Conservation (phyloP, 2,797 vertebrate genomes). For the Leptoclinus maculatus region DNA sequence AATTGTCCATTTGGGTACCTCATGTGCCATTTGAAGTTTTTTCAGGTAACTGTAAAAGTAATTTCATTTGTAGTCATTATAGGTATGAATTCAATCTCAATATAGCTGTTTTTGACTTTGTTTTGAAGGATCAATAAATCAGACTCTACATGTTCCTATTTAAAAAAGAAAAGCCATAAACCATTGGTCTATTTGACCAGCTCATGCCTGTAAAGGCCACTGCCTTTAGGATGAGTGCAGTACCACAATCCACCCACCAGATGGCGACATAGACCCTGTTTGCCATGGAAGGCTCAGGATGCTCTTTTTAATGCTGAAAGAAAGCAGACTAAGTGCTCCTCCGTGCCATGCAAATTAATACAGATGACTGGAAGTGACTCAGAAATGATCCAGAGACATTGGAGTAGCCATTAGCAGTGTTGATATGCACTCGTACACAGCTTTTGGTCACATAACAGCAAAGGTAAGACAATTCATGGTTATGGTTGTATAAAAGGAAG, state of each 20-base stretch:
- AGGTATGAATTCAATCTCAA: too few species aligned
- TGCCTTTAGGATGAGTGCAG: neutral
- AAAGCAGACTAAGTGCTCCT: neutral
- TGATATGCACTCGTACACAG: neutral
- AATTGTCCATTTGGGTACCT: neutral
- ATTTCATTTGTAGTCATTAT: neutral
- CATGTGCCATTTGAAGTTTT: fast-evolving
- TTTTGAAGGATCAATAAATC: too few species aligned
- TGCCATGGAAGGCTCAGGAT: neutral
- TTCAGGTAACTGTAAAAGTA: neutral
- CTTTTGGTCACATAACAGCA: neutral
- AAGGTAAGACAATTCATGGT: neutral
- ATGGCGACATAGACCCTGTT: neutral
- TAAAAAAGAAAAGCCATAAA: neutral
- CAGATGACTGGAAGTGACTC: neutral
- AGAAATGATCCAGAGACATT: too few species aligned
- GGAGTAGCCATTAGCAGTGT: too few species aligned
- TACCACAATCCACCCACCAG: neutral
- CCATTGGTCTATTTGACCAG: fast-evolving
- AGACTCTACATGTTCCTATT: neutral
- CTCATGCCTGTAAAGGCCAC: neutral
- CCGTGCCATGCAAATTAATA: neutral
- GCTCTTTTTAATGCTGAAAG: neutral
- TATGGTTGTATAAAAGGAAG: neutral
- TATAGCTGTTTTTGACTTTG: too few species aligned